phyloP scores from a whole-genome alignment of 2,113 vertebrate genomes.

The Natator depressus region DNA sequence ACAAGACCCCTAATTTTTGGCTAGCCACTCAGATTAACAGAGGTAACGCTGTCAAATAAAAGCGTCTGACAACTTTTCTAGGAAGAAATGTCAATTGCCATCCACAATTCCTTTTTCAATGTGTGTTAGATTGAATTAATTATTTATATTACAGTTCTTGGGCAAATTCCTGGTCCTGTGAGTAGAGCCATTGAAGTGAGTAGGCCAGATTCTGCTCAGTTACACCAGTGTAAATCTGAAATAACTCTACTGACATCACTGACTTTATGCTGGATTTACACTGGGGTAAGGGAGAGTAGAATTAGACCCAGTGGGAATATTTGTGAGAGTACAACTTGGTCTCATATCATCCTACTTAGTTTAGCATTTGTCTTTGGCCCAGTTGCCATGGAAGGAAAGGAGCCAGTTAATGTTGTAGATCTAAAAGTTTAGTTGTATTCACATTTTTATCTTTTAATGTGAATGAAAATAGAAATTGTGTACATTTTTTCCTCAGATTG shows the following conservation, averaged over 20 bases:
- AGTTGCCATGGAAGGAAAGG: not conserved
- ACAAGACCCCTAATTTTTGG: not conserved
- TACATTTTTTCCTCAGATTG: conserved; percentile 77
- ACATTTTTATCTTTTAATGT: not conserved
- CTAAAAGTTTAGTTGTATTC: not conserved
- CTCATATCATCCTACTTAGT: not conserved
- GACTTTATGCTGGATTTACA: not conserved
- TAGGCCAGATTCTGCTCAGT: not conserved
- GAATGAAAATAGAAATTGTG: not conserved
- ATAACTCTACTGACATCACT: not conserved
- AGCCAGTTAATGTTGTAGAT: not conserved
- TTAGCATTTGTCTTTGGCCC: not conserved
- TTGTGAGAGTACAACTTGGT: not conserved
- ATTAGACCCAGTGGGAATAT: not conserved
- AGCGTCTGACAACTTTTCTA: not conserved
- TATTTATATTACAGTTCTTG: not conserved
- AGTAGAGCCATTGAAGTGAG: not conserved
- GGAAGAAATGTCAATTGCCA: not conserved
- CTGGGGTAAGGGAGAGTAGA: not conserved
- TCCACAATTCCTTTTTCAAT: not conserved
- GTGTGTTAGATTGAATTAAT: not conserved
- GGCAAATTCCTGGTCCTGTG: not conserved
- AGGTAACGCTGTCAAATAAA: not conserved
- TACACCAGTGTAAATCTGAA: not conserved
- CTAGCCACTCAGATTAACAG: not conserved